A percentile compares a stretch with the other conserved stretches of the same genome.
These are phyloP conservation scores for Capricornis sumatraensis DNA, from an alignment of 2,113 vertebrate genomes.

Conservation along the genomic window DNA sequence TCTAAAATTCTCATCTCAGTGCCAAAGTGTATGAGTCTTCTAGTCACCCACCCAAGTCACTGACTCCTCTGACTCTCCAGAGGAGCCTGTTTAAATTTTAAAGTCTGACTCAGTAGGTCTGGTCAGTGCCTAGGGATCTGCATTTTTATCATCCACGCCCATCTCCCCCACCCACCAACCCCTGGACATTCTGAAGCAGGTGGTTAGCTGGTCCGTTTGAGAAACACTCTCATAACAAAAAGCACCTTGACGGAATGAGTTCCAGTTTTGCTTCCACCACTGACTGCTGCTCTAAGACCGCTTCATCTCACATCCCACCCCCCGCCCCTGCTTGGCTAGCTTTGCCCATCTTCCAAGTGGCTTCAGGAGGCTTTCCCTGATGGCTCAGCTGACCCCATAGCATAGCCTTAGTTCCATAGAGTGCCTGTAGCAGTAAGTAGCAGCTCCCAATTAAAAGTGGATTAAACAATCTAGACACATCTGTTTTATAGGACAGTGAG, in stretches of 20 bases:
- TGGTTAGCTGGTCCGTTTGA: not conserved
- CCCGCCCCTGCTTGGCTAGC: not conserved
- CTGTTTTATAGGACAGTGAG: not conserved
- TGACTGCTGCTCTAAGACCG: not conserved
- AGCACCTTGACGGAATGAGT: not conserved
- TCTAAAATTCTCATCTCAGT: conserved; percentile 33
- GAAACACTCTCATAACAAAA: not conserved
- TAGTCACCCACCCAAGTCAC: not conserved
- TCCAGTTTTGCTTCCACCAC: not conserved
- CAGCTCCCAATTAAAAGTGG: not conserved
- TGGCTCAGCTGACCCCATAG: not conserved
- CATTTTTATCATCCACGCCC: not conserved
- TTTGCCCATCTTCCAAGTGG: not conserved
- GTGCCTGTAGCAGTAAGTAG: not conserved
- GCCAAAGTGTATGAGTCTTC: not conserved
- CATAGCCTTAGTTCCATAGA: not conserved
- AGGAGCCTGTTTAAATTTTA: not conserved
- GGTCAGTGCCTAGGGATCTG: not conserved
- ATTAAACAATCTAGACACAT: not conserved
- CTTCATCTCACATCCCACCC: not conserved
- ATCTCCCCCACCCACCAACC: not conserved
- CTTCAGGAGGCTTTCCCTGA: not conserved
- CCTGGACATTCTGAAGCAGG: not conserved
- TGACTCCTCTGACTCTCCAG: not conserved
- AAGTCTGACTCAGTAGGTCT: not conserved